These are phyloP conservation scores for Podabrus alpinus DNA, from an alignment of 2,888 invertebrate genomes.

Conservation along the genomic window DNA sequence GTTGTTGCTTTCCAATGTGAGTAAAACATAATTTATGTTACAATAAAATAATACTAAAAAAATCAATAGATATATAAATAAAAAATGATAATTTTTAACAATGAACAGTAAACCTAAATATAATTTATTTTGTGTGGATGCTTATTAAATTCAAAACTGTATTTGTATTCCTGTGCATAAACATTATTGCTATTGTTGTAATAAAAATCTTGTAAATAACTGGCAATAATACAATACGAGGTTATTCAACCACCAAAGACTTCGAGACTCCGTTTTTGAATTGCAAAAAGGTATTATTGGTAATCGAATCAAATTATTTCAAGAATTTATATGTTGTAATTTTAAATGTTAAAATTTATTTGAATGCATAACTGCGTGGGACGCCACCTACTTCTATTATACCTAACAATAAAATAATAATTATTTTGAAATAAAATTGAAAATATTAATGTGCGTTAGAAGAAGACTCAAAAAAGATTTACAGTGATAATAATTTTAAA, in stretches of 20 bases:
- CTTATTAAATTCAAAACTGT: not conserved
- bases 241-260: not conserved
- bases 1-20: not conserved
- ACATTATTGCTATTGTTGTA: not conserved
- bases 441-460: not conserved
- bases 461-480: not conserved
- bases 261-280: not conserved
- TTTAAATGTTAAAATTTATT: not conserved
- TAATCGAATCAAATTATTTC: not conserved
- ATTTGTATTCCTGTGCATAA: not conserved
- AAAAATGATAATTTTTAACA: not conserved
- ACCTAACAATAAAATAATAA: not conserved
- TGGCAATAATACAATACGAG: not conserved
- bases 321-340: not conserved
- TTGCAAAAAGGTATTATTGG: not conserved
- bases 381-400: not conserved
- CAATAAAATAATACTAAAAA: not conserved
- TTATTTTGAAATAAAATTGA: not conserved
- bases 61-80: not conserved
- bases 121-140: not conserved
- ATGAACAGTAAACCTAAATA: not conserved
- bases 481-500: not conserved
- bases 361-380: not conserved
- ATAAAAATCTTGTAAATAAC: not conserved
- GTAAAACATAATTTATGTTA: not conserved